Conservation (phyloP, 2,797 vertebrate genomes). For the Lycodopsis pacificus region DNA sequence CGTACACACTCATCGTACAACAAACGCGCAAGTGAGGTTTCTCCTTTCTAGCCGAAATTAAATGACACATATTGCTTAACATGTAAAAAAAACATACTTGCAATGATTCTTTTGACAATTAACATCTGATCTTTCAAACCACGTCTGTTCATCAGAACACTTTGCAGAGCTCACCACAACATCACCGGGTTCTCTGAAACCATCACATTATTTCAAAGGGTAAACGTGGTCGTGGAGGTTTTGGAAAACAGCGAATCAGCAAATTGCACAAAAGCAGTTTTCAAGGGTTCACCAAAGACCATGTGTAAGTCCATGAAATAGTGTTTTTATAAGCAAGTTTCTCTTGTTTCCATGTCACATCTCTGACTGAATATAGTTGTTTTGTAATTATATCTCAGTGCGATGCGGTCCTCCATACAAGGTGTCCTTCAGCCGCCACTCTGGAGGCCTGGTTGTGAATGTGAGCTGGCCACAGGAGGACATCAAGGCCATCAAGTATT, state of each 20-base stretch:
- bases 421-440: constrained; percentile 55
- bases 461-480: constrained; percentile 61
- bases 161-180: neutral
- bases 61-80: neutral
- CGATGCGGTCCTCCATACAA: constrained; percentile 70
- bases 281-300: constrained; percentile 39
- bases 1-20: constrained; percentile 45
- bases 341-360: neutral
- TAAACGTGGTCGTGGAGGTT: constrained; percentile 49
- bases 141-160: accelerated
- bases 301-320: constrained; percentile 59
- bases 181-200: accelerated
- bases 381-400: constrained; percentile 60
- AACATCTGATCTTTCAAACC: neutral
- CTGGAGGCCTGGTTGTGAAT: constrained; percentile 55
- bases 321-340: too few species aligned
- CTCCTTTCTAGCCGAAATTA: neutral
- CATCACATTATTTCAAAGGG: accelerated
- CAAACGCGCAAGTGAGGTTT: accelerated
- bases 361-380: neutral
- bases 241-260: constrained; percentile 41
- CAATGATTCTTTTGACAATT: neutral
- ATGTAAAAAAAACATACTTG: neutral
- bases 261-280: constrained; percentile 69
- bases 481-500: neutral